These are phyloP conservation scores for Eremobia ochroleuca DNA, from an alignment of 2,888 invertebrate genomes.

Conservation along the genomic window DNA sequence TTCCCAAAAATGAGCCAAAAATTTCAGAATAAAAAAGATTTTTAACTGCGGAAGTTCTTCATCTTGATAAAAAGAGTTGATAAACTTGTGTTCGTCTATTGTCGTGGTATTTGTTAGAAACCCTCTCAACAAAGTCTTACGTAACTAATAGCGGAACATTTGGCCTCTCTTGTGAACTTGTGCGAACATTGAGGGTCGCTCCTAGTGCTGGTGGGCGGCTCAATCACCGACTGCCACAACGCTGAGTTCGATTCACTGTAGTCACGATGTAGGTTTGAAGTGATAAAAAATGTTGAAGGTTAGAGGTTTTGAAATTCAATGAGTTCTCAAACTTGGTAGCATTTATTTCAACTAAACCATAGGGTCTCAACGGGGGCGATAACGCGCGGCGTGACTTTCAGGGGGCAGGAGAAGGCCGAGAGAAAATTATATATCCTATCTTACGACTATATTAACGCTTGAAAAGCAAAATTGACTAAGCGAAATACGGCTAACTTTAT, in stretches of 20 bases:
- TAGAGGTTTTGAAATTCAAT: not conserved
- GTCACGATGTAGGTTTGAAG: not conserved
- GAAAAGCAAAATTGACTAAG: too few relatives aligned
- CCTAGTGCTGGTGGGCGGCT: not conserved
- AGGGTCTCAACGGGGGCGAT: too few relatives aligned
- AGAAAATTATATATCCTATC: too few relatives aligned
- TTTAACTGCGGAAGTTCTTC: not conserved
- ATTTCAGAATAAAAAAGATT: not conserved
- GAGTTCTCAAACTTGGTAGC: not conserved
- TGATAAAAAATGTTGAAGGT: slow-evolving; percentile 24
- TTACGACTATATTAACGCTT: too few relatives aligned
- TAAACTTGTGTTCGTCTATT: not conserved
- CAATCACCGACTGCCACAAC: slow-evolving; percentile 11
- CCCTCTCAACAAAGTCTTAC: slow-evolving; percentile 12
- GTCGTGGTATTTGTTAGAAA: slow-evolving; percentile 17
- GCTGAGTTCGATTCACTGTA: slow-evolving; percentile 18
- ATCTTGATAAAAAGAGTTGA: slow-evolving; percentile 4
- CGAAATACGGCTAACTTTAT: too few relatives aligned
- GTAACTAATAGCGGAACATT: slow-evolving; percentile 17
- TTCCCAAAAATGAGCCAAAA: not conserved
- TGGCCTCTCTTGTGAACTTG: slow-evolving; percentile 32
- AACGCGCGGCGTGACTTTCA: too few relatives aligned
- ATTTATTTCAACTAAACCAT: not conserved
- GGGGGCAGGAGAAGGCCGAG: too few relatives aligned
- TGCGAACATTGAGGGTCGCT: slow-evolving; percentile 24